phyloP scores from a whole-genome alignment of 1,140 invertebrate species.

The Aradophagus sp. region DNA sequence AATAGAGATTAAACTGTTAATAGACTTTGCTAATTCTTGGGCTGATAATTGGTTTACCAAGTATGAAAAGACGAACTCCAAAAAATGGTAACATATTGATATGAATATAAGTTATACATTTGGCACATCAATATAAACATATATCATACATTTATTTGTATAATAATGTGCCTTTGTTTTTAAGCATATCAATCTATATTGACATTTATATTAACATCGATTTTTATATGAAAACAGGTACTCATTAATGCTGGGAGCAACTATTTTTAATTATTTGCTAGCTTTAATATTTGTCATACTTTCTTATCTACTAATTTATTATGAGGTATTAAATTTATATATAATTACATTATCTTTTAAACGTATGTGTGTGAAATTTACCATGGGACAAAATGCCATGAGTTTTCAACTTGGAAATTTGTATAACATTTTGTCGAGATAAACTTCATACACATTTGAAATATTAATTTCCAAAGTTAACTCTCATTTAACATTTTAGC shows the following conservation, averaged over 20 bases:
- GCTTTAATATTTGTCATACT: slow-evolving; percentile 88
- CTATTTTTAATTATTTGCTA: slow-evolving; percentile 88
- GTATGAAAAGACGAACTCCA: slow-evolving; percentile 94
- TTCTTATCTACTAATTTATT: slow-evolving; percentile 94
- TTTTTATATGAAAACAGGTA: slow-evolving; percentile 76
- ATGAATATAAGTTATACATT: too few species aligned
- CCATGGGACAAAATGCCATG: too few species aligned
- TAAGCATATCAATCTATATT: too few species aligned
- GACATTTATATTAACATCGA: too few species aligned
- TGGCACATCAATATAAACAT: too few species aligned
- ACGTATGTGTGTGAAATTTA: not conserved
- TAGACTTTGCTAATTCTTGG: slow-evolving; percentile 98
- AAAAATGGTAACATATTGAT: slow-evolving; percentile 87
- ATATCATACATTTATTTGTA: not conserved
- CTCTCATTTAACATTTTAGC: slow-evolving; percentile 73
- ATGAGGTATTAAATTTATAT: slow-evolving; percentile 90
- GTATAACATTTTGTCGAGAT: too few species aligned
- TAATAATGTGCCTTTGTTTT: too few species aligned
- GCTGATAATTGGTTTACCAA: slow-evolving; percentile 96
- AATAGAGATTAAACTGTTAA: slow-evolving; percentile 96
- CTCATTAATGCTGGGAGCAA: slow-evolving; percentile 88
- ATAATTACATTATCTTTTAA: slow-evolving; percentile 39
- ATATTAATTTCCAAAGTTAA: not conserved
- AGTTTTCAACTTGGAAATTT: too few species aligned
- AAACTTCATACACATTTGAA: too few species aligned